phyloP scores from a whole-genome alignment of 2,113 vertebrate species.

The Passer domesticus region DNA sequence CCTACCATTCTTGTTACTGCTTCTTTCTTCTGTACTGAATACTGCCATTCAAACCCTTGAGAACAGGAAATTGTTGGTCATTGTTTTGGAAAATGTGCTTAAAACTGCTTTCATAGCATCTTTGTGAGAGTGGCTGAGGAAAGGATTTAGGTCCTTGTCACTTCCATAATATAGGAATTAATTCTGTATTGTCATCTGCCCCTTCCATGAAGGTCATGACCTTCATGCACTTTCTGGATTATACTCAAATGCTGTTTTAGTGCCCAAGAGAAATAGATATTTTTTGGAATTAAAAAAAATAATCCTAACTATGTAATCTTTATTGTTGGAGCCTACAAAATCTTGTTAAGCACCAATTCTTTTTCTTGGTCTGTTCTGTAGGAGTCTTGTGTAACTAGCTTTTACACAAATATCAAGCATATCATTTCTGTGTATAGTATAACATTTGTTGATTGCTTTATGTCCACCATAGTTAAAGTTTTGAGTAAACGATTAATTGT shows the following conservation, averaged over 20 bases:
- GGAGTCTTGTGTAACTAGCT: background rate
- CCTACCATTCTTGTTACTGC: background rate
- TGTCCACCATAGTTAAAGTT: background rate
- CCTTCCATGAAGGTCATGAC: background rate
- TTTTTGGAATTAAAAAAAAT: background rate
- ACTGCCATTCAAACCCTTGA: background rate
- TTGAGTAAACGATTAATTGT: background rate
- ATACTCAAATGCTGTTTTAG: rapidly evolving
- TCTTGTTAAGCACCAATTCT: background rate
- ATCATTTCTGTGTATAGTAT: background rate
- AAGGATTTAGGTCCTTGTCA: background rate
- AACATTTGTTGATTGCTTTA: background rate
- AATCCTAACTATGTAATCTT: background rate
- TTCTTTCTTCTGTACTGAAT: background rate
- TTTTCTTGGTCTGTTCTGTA: background rate
- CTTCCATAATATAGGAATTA: background rate
- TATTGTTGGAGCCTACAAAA: background rate
- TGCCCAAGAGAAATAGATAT: background rate
- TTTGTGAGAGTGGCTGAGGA: background rate
- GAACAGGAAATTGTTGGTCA: rapidly evolving
- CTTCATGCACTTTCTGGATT: background rate
- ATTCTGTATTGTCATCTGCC: background rate
- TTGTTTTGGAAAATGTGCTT: background rate
- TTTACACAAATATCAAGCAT: background rate
- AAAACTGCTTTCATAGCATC: background rate